Base-by-base conservation (phyloP, 2,888 invertebrate genomes). In the Rambutsinella grinnellia region DNA sequence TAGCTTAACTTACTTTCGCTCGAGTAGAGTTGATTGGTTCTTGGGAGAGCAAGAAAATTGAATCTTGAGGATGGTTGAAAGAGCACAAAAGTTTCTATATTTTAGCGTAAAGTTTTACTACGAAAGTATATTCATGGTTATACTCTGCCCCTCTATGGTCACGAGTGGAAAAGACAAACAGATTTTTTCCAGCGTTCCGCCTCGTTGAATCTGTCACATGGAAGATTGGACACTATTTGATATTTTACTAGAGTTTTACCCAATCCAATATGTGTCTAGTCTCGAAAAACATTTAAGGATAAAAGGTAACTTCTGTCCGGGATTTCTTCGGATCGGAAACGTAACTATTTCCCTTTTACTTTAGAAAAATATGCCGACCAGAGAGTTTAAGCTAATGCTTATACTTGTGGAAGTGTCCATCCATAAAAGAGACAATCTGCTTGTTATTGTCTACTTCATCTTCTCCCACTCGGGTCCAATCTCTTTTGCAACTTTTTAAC, bases 141-240 rank as follows among this genome's bases (percentile, higher is more conserved):
- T 44, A 44, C 13, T 13, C 44, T 13, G 13, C 44, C 8, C 44
- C 8, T 8, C 44, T 8, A 44, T 15, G n/a, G 19, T 49, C 15
- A 49, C 15, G 49, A n/a, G 49, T 13, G n/a, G 49, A 17, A 15
- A 17, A 49, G 49, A 49, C n/a, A 17, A 57, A 17, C 57, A 10
- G 57, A 58, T 58, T 58, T 56, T 56, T 56, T 56, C 54, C 54
- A n/a, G n/a, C 56, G 71, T 67, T 75, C 49, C 62, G 27, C 67
- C 75, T 68, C 75, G 75, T 75, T 75, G 75, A 75, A 75, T 51
- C 17, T 68, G 75, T 75, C 75, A 75, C 75, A 75, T 57, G 75
- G 75, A 68, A 68, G 61, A 75, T 75, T 75, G 62, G 75, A 56
- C 27, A 49, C 51, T 46, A 62, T 74, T 74, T 61, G 66, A 61